phyloP scores from a whole-genome alignment of 2,797 vertebrate genomes.

The Botia almorhae region DNA sequence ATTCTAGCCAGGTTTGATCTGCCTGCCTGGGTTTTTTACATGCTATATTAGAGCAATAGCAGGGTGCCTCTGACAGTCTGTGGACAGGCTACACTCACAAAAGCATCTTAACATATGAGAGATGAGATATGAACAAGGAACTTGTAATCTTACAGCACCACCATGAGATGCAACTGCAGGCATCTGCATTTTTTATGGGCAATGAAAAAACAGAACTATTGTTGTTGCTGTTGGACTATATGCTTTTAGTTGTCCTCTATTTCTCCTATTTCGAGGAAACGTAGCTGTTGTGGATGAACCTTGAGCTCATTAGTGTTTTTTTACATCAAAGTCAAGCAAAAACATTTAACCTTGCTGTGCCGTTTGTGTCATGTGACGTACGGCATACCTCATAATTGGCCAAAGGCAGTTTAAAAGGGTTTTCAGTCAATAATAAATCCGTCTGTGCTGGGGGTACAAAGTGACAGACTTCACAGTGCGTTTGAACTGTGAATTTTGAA shows the following conservation, averaged over 20 bases:
- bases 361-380: constrained; percentile 20
- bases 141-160: constrained; percentile 36
- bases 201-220: not conserved
- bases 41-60: constrained; percentile 68
- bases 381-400: constrained; percentile 20
- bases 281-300: not conserved
- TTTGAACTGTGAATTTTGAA: constrained; percentile 25
- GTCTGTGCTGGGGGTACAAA: constrained; percentile 16
- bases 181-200: not conserved
- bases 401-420: not conserved
- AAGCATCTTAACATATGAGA: constrained; percentile 46
- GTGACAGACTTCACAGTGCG: constrained; percentile 19
- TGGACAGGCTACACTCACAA: constrained; percentile 54
- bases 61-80: constrained; percentile 52
- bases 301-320: constrained; percentile 27
- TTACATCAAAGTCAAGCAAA: constrained; percentile 28
- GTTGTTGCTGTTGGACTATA: not conserved
- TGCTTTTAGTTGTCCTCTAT: not conserved
- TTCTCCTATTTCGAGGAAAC: not conserved
- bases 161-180: constrained; percentile 22
- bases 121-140: constrained; percentile 46
- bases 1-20: constrained; percentile 75
- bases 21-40: constrained; percentile 67
- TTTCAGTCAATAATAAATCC: constrained; percentile 16
- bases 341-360: constrained; percentile 13